Evolutionary conservation across 2,113 vertebrate genomes (phyloP).

Genomic region (Helogale parvula): DNA sequence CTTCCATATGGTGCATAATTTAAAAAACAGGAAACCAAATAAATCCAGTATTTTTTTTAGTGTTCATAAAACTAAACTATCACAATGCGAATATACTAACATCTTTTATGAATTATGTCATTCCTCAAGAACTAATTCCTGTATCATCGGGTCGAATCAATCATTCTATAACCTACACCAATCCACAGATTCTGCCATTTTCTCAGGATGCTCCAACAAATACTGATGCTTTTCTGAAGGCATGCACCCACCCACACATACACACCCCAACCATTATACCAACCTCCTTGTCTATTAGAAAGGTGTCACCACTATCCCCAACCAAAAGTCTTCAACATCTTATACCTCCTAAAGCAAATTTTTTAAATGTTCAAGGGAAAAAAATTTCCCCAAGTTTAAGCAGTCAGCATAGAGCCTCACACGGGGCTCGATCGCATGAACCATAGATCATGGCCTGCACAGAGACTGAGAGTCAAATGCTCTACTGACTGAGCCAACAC

Average conservation of each 20-base stretch:
- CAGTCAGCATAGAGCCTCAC: no score
- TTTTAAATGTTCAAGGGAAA: no score
- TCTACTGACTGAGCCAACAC: no score
- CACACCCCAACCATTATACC: neutral
- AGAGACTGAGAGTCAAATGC: no score
- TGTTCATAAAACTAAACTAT: neutral
- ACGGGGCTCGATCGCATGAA: no score
- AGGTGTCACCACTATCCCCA: neutral
- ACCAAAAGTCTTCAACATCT: neutral
- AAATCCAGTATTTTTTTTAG: neutral
- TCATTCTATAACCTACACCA: neutral
- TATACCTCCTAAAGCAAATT: neutral
- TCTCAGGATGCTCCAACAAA: neutral
- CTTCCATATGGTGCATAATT: neutral
- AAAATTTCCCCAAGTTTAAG: no score
- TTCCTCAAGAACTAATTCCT: neutral
- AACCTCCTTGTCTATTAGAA: neutral
- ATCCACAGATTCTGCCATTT: neutral
- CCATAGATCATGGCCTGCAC: no score
- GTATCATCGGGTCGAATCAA: neutral
- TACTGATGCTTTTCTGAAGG: neutral
- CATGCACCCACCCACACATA: fast-evolving
- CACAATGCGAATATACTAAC: neutral
- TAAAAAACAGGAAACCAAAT: neutral
- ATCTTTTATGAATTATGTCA: neutral